Evolutionary conservation across 2,797 vertebrate species (phyloP), one percentile per base, ranked within the genome.

Genomic region (Helicolenus hilgendorfi): DNA sequence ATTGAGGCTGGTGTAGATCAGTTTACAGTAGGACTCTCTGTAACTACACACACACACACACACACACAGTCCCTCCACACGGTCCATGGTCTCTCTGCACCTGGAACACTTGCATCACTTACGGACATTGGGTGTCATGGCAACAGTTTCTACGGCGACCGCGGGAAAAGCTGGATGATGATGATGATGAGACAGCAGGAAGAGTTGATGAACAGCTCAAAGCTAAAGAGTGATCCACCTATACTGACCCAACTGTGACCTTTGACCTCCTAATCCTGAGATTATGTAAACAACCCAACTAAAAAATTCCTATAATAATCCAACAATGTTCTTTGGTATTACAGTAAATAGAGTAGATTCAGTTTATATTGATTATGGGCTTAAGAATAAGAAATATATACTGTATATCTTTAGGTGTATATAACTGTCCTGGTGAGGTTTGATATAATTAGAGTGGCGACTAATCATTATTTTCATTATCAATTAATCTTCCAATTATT

Each of bases 91-190:
- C 87, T 90, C 82, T 89, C 89, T 93, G 94, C 96, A 96, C 96
- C 96, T 96, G 95, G 93, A 96, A 92, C 86, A 87, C 94, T 93
- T 86, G 93, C 95, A 96, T 96, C 94, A 93, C 95, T 94, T 94
- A 95, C 75, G 79, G 90, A 85, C 95, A 95, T 22, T 56, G 86
- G 95, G 84, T 92, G 93, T 94, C 96, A 94, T 96, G 93, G 96
- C 89, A 96, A 96, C 95, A 55, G 95, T 96, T 95, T 96, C 96
- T 92, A 93, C 31, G 49, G 94, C 72, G 87, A 96, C 95, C 4
- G 36, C 76, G 91, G 92, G 20, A 95, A 96, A 96, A 93, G 90
- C 89, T 89, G 93, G 82, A 80, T 81, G 86, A 73, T 78, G 83
- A 73, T 41, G 77, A 81, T 81, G 86, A 89, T 90, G 89, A 95